A percentile compares a stretch with the other conserved stretches of the same genome.
phyloP scores from a whole-genome alignment of 2,113 vertebrate genomes.

The Strix uralensis region DNA sequence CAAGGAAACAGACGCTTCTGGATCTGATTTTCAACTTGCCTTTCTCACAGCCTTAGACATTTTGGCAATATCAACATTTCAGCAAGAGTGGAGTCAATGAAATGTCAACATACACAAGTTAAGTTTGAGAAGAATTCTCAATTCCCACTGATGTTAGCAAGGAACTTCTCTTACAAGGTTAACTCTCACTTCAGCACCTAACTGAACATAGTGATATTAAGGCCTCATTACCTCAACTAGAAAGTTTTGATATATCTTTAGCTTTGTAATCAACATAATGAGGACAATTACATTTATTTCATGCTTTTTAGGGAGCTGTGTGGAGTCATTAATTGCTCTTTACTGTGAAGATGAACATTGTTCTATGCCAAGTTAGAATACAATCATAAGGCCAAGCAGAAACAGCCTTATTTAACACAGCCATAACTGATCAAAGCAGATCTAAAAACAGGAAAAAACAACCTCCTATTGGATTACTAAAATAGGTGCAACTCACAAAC shows the following conservation, averaged over 20 bases:
- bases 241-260: neutral
- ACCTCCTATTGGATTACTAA: neutral
- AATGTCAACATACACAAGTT: neutral
- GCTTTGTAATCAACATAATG: neutral
- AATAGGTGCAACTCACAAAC: neutral
- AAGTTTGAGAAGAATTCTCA: neutral
- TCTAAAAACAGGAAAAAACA: neutral
- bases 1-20: neutral
- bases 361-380: neutral
- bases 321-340: neutral
- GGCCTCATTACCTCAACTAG: neutral
- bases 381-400: neutral
- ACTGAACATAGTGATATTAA: neutral
- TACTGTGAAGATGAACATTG: neutral
- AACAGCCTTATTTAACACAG: neutral
- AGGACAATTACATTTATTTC: neutral
- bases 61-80: neutral
- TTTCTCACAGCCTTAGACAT: neutral
- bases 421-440: neutral
- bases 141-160: neutral
- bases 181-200: neutral
- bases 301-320: neutral
- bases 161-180: neutral
- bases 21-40: neutral
- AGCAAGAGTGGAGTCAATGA: neutral